Evolutionary conservation across 2,797 vertebrate genomes (phyloP), one percentile per base, ranked within the genome.

Genomic region (Myotis myotis): DNA sequence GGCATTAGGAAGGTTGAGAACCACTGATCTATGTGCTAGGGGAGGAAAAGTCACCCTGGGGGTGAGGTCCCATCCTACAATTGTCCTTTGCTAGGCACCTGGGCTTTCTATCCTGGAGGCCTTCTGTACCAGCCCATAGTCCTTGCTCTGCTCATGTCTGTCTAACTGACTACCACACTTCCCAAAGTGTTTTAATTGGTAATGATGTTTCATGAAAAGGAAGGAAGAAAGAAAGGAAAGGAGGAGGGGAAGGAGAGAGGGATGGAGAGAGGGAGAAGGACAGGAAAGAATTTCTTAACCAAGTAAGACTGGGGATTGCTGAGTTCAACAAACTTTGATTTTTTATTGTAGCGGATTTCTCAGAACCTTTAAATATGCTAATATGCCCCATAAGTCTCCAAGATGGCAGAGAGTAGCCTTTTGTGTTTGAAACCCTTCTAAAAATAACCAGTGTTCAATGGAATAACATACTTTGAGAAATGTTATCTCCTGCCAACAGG

Each of bases 381-480:
- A 82, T 62, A 6, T 66, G 22, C 6, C 47, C 12, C 74, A 1
- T 60, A 83, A 41, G 36, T 72, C 22, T 76, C 30, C 41, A 93
- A 76, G 30, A 92, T 53, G 51, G 30, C 20, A 94, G 11, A 74
- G 13, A 62, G 33, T 10, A 74, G 30, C 87, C 12, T 28, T 86
- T 66, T 84, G 30, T 70, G 20, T 81, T 72, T 82, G 47, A 92
- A 89, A 76, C 23, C 16, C 47, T 93, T 95, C 60, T 66, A 36
- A 81, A 89, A 94, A 78, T 86, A 87, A 62, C 20, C 51, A 87
- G 22, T 64, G 20, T 82, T 72, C 36, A 90, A 23, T 17, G 11
- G 3, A 87, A 95, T n/a, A 94, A 83, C 4, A 51, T 25, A 51
- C 41, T 93, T 93, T 76, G 72, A 85, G 57, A 95, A 95, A 79